phyloP scores from a whole-genome alignment of 2,113 vertebrate species.

The Osmerus eperlanus region DNA sequence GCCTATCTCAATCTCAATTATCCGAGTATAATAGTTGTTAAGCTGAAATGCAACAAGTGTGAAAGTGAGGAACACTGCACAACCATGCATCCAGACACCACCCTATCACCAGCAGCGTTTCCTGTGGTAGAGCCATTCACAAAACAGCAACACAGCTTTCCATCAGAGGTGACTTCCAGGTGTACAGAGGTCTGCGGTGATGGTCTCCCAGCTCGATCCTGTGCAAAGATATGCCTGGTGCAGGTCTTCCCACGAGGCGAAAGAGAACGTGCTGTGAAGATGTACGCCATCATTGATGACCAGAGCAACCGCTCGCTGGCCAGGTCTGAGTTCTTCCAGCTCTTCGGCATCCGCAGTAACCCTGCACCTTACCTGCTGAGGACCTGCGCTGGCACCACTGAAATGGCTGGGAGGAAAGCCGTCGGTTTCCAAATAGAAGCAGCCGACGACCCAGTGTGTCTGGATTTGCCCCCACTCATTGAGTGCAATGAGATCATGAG shows the following conservation, averaged over 20 bases:
- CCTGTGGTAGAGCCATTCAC: too few relatives aligned
- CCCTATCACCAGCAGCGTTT: too few relatives aligned
- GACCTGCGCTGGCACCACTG: conserved; percentile 16
- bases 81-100: too few relatives aligned
- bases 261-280: conserved; percentile 5
- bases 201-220: not conserved
- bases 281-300: conserved; percentile 22
- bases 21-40: too few relatives aligned
- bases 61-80: too few relatives aligned
- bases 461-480: not conserved
- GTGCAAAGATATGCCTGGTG: conserved; percentile 23
- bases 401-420: conserved; percentile 16
- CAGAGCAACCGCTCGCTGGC: conserved; percentile 30
- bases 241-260: conserved; percentile 11
- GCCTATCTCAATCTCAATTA: too few relatives aligned
- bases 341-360: conserved; percentile 6
- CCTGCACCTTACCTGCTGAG: conserved; percentile 17
- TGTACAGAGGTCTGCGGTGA: conserved; percentile 34
- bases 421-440: conserved; percentile 3
- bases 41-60: too few relatives aligned
- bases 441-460: too few relatives aligned
- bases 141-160: not conserved
- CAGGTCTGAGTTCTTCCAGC: conserved; percentile 21
- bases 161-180: conserved; percentile 10
- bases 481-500: conserved; percentile 6